Evolutionary conservation across 2,888 invertebrate genomes (phyloP).

Genomic region (Pseudococcus longispinus): DNA sequence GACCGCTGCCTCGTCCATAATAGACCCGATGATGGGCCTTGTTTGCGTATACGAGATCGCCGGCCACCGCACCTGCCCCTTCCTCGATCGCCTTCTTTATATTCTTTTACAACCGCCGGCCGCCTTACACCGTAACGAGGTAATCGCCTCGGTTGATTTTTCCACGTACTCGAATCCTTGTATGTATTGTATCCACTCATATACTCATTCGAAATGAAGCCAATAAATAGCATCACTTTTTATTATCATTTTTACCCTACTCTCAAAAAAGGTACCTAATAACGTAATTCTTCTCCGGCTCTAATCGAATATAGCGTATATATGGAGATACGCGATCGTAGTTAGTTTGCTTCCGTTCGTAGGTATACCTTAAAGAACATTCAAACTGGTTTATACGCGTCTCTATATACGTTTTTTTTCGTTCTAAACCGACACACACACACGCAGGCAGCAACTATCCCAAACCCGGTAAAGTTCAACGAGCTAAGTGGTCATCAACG

Average conservation of each 20-base stretch:
- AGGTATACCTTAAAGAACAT: not conserved
- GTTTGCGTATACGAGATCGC: not conserved
- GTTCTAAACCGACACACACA: not conserved
- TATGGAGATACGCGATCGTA: not conserved
- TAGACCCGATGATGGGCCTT: not conserved
- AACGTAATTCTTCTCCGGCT: not conserved
- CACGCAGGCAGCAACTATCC: not conserved
- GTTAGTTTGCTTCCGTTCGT: not conserved
- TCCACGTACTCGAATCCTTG: not conserved
- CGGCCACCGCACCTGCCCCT: not conserved
- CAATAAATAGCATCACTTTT: not conserved
- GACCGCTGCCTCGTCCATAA: not conserved
- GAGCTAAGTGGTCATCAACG: constrained; percentile 13
- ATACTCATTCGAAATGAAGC: not conserved
- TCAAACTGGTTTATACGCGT: constrained; percentile 6
- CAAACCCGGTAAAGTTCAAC: constrained; percentile 7
- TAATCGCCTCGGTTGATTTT: not conserved
- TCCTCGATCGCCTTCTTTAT: not conserved
- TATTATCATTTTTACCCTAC: not conserved
- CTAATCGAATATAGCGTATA: too few species aligned
- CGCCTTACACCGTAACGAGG: not conserved
- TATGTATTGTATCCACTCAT: too few species aligned
- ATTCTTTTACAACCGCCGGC: not conserved
- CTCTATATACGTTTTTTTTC: not conserved
- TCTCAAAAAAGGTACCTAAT: not conserved